phyloP scores from a whole-genome alignment of 2,113 vertebrate genomes.

The Oncorhynchus kisutch region DNA sequence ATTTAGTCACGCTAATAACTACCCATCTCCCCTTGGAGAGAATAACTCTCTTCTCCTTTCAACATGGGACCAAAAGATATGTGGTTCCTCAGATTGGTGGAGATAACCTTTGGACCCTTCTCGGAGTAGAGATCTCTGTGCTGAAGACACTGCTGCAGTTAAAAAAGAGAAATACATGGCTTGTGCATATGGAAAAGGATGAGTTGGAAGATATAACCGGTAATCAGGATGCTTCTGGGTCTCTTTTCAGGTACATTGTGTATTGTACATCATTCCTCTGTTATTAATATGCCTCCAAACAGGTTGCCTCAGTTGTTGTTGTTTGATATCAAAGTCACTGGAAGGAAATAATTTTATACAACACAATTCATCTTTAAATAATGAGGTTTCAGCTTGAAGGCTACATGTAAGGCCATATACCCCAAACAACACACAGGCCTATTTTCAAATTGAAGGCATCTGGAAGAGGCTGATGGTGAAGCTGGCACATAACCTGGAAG shows the following conservation, averaged over 20 bases:
- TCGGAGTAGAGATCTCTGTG: constrained; percentile 34
- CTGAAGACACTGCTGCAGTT: constrained; percentile 47
- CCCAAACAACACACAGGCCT: no score
- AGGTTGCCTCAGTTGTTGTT: not conserved
- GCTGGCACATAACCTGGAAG: constrained; percentile 45
- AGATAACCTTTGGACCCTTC: constrained; percentile 25
- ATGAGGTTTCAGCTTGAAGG: no score
- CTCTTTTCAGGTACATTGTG: constrained; percentile 13
- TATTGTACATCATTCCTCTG: not conserved
- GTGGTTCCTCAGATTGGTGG: constrained; percentile 49
- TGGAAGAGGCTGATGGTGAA: constrained; percentile 80
- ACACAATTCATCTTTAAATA: not conserved
- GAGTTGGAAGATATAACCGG: constrained; percentile 20
- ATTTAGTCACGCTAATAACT: constrained; percentile 48
- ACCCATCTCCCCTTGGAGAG: constrained; percentile 48
- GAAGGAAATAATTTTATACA: not conserved
- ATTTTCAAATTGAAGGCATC: constrained; percentile 75
- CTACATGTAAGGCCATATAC: no score
- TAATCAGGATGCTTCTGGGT: constrained; percentile 33
- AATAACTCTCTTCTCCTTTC: constrained; percentile 56
- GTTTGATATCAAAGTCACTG: not conserved
- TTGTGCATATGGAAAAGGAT: constrained; percentile 30
- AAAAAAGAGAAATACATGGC: constrained; percentile 21
- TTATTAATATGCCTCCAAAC: constrained; percentile 4
- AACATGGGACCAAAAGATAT: constrained; percentile 59